A percentile compares a stretch with the other conserved stretches of the same genome.
Evolutionary conservation across 2,888 invertebrate species (phyloP).

Genomic region (Sinohyriopsis cumingii): DNA sequence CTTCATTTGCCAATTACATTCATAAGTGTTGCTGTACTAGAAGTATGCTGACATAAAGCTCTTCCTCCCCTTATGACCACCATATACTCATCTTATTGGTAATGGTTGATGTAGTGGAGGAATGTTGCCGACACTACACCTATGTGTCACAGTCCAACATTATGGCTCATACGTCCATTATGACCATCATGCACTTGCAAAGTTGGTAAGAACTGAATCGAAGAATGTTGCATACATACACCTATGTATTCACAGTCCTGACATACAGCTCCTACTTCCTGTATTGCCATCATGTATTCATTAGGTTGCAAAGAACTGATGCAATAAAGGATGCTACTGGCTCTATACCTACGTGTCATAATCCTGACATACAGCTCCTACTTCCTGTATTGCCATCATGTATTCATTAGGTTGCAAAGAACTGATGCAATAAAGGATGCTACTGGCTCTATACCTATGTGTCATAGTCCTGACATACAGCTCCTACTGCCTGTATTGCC

Average conservation of each 20-base stretch:
- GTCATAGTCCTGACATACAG: conserved; percentile 70
- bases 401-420: conserved; percentile 18
- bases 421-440: conserved; percentile 68
- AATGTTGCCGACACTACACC: conserved; percentile 35
- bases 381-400: conserved; percentile 12
- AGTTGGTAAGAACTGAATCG: conserved; percentile 65
- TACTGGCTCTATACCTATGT: conserved; percentile 46
- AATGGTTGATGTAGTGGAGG: conserved; percentile 68
- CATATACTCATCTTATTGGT: conserved; percentile 68
- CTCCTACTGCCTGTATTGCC: conserved; percentile 65
- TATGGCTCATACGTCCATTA: conserved; percentile 63
- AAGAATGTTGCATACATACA: conserved; percentile 42
- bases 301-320: conserved; percentile 49
- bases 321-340: conserved; percentile 61
- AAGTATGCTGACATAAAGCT: no score
- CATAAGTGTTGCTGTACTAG: conserved; percentile 6
- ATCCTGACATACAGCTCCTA: conserved; percentile 68
- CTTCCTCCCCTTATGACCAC: conserved; percentile 56
- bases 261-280: conserved; percentile 63
- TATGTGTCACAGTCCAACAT: conserved; percentile 71
- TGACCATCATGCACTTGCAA: conserved; percentile 70
- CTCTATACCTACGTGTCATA: conserved; percentile 65
- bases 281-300: no score
- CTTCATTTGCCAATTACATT: background rate
- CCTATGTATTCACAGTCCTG: conserved; percentile 70